These are phyloP conservation scores for Drosophila rufa DNA, from an alignment of 1,140 invertebrate species.

Conservation along the genomic window DNA sequence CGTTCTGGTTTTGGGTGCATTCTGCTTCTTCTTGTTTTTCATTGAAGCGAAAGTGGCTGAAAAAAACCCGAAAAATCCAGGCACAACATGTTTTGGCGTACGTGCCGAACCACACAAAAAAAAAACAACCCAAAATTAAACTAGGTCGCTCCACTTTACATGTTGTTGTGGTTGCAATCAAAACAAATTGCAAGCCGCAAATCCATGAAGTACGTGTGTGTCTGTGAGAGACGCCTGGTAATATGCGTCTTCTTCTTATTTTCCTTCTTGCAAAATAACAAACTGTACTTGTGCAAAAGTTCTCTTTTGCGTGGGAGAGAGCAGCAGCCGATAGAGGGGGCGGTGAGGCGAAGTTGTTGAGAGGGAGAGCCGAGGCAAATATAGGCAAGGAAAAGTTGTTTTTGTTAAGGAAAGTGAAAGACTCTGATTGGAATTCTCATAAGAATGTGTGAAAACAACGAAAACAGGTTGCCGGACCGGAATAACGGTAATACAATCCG, in stretches of 20 bases:
- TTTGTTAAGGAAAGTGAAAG: constrained; percentile 72
- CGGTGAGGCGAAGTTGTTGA: background rate
- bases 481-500: constrained; percentile 53
- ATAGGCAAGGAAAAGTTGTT: constrained; percentile 22
- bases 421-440: constrained; percentile 81
- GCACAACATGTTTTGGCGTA: constrained; percentile 46
- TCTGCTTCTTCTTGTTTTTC: constrained; percentile 16
- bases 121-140: constrained; percentile 31
- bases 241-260: constrained; percentile 13
- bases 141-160: constrained; percentile 27
- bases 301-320: constrained; percentile 26
- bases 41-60: constrained; percentile 38
- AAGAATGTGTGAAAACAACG: constrained; percentile 67
- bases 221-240: constrained; percentile 19
- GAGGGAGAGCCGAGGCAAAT: constrained; percentile 3
- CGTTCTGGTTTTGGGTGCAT: constrained; percentile 26
- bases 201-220: constrained; percentile 1
- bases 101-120: constrained; percentile 20
- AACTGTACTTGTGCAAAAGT: constrained; percentile 54
- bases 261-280: constrained; percentile 33
- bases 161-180: constrained; percentile 35
- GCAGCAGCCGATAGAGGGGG: background rate
- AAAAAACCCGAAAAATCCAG: constrained; percentile 26
- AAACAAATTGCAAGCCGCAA: constrained; percentile 34
- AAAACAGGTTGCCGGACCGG: constrained; percentile 59